phyloP scores from a whole-genome alignment of 1,140 invertebrate genomes.

The Zophobas morio region DNA sequence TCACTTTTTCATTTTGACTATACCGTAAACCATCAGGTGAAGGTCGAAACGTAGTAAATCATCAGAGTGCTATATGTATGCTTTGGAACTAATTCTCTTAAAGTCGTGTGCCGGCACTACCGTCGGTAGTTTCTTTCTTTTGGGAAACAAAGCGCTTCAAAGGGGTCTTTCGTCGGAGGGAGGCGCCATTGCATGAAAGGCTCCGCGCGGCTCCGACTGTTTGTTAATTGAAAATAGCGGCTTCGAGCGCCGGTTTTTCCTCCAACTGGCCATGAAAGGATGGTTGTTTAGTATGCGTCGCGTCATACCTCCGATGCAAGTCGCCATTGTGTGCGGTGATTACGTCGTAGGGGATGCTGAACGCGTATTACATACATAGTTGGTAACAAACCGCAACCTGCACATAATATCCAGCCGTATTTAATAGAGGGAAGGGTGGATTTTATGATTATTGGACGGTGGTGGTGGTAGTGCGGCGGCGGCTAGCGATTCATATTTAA shows the following conservation, averaged over 20 bases:
- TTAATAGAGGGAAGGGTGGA: constrained; percentile 27
- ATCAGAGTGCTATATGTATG: no score
- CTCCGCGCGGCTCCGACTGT: background rate
- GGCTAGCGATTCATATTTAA: constrained; percentile 44
- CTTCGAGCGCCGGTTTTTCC: constrained; percentile 12
- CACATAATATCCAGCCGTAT: constrained; percentile 37
- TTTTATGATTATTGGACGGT: constrained; percentile 41
- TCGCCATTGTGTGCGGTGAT: constrained; percentile 15
- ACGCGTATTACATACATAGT: constrained; percentile 43
- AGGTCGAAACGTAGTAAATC: no score
- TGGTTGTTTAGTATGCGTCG: constrained; percentile 18
- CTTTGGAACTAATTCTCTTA: no score
- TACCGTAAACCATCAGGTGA: no score
- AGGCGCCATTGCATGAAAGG: background rate
- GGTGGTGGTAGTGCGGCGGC: background rate
- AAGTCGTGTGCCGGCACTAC: no score
- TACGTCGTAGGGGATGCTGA: constrained; percentile 26
- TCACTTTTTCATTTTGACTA: no score
- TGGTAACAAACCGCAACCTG: constrained; percentile 43
- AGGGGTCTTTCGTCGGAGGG: background rate
- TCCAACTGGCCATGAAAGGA: background rate
- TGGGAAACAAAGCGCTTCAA: no score
- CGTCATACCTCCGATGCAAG: constrained; percentile 7
- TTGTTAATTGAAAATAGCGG: constrained; percentile 22
- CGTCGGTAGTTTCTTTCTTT: no score